Conservation (phyloP, 2,888 invertebrate genomes). For the Polymixis flavicincta region DNA sequence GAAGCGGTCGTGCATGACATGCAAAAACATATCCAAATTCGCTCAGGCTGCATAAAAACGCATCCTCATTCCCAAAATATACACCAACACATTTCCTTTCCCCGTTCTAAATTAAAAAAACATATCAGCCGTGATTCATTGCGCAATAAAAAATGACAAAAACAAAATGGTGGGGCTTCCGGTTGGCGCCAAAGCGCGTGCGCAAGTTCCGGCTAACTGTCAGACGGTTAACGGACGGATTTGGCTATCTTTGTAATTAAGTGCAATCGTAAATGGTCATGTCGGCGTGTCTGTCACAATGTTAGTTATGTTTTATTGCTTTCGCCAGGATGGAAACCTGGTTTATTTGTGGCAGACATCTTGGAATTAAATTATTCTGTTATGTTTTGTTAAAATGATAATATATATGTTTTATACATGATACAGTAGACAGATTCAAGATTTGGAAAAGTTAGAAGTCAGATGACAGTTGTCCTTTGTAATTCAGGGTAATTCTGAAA, state of each 20-base stretch:
- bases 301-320: conserved; percentile 39
- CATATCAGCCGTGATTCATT: conserved; percentile 66
- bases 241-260: conserved; percentile 62
- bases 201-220: conserved; percentile 71
- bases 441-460: background rate
- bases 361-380: conserved; percentile 17
- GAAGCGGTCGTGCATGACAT: background rate
- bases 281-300: conserved; percentile 42
- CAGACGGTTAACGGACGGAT: conserved; percentile 53
- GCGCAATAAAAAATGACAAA: conserved; percentile 66
- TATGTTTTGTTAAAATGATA: background rate
- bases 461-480: background rate
- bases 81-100: conserved; percentile 32
- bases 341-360: conserved; percentile 25
- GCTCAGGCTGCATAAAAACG: conserved; percentile 24
- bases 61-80: conserved; percentile 25
- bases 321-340: conserved; percentile 33
- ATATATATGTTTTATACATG: background rate
- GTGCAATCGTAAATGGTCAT: conserved; percentile 56
- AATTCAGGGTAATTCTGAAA: background rate
- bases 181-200: conserved; percentile 76
- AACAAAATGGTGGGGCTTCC: conserved; percentile 75
- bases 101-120: conserved; percentile 51
- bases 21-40: conserved; percentile 27
- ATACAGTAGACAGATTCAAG: background rate